phyloP scores from a whole-genome alignment of 2,888 invertebrate genomes.

The Rosalia funebris region DNA sequence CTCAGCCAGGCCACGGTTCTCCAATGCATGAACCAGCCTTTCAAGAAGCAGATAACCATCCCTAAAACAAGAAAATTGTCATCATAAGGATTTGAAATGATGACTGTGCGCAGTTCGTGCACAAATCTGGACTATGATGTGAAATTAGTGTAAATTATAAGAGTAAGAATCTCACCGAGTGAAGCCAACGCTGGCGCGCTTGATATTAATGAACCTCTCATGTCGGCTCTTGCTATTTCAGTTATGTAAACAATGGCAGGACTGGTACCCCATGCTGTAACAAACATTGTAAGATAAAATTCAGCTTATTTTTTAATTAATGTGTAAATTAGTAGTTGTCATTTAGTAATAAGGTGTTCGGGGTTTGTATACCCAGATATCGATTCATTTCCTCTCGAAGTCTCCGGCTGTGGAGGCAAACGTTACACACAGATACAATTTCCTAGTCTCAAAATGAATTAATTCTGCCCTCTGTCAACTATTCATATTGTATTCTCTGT shows the following conservation, averaged over 20 bases:
- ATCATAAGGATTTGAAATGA: too few relatives aligned
- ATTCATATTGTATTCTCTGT: too few relatives aligned
- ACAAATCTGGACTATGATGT: too few relatives aligned
- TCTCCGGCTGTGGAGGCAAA: too few relatives aligned
- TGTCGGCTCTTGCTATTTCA: constrained; percentile 70
- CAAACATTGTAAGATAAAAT: not conserved
- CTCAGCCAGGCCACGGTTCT: constrained; percentile 68
- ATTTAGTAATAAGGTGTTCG: too few relatives aligned
- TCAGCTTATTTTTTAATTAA: constrained; percentile 59
- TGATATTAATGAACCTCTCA: constrained; percentile 70
- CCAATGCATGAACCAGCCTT: constrained; percentile 69
- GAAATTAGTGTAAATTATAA: too few relatives aligned
- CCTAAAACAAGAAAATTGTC: constrained; percentile 54
- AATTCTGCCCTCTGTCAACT: too few relatives aligned
- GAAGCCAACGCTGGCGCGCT: constrained; percentile 70
- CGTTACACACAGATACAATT: too few relatives aligned
- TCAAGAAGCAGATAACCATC: constrained; percentile 69
- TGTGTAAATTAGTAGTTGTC: not conserved
- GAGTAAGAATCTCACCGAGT: constrained; percentile 67
- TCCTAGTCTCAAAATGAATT: too few relatives aligned
- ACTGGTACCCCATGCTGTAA: constrained; percentile 67
- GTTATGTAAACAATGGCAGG: constrained; percentile 73
- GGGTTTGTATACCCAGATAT: too few relatives aligned
- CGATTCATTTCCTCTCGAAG: too few relatives aligned
- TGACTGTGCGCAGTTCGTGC: too few relatives aligned